These are phyloP conservation scores for Lophotriccus pileatus DNA, from an alignment of 2,797 vertebrate species.

Conservation along the genomic window DNA sequence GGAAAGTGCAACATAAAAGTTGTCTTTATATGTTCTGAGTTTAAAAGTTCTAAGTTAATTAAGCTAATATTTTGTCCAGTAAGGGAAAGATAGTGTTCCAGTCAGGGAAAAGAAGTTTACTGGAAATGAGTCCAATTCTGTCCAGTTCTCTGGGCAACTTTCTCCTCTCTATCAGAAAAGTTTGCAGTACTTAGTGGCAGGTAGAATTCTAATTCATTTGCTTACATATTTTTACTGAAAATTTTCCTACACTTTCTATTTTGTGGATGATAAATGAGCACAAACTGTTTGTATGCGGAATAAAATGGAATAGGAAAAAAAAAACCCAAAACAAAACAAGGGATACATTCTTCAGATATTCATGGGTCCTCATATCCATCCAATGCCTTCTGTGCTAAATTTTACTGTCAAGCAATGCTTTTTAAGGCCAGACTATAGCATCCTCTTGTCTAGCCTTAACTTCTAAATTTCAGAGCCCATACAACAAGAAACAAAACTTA, in stretches of 20 bases:
- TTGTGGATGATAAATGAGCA: not conserved
- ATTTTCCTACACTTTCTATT: not conserved
- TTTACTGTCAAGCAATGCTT: not conserved
- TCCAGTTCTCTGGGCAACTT: not conserved
- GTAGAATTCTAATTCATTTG: not conserved
- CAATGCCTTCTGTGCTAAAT: not conserved
- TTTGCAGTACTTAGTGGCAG: not conserved
- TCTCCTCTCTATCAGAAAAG: not conserved
- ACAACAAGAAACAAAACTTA: not conserved
- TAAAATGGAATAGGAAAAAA: not conserved
- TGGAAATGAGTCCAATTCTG: not conserved
- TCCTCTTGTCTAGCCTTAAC: not conserved
- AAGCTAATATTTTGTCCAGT: not conserved
- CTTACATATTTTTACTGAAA: not conserved
- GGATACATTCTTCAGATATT: not conserved
- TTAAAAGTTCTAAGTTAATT: not conserved
- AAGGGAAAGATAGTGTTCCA: not conserved
- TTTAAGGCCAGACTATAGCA: not conserved
- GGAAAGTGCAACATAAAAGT: not conserved
- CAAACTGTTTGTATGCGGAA: not conserved
- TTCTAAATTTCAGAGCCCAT: not conserved
- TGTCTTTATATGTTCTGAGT: not conserved
- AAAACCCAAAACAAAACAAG: not conserved
- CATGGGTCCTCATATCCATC: not conserved
- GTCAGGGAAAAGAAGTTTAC: not conserved